Conservation (phyloP, 2,888 invertebrate genomes). For the Rhorus exstirpatorius region DNA sequence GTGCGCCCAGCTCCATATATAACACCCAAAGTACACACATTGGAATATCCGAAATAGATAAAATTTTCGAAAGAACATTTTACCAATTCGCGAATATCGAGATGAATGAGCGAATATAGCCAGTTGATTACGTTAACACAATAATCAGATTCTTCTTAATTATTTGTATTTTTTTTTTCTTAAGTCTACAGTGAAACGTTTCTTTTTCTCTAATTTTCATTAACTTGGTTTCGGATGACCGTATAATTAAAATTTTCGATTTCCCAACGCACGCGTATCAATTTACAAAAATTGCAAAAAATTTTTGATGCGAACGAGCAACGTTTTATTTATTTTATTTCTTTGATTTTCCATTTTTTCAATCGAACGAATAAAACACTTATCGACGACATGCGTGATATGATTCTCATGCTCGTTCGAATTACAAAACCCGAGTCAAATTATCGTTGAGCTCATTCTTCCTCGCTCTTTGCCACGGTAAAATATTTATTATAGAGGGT, state of each 20-base stretch:
- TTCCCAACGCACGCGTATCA: neutral
- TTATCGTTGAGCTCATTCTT: constrained; percentile 28
- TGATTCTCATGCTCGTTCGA: constrained; percentile 34
- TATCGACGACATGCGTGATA: constrained; percentile 1
- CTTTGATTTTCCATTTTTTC: neutral
- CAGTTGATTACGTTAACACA: too few species aligned
- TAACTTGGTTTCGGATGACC: neutral
- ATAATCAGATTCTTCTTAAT: too few species aligned
- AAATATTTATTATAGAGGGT: constrained; percentile 63
- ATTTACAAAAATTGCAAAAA: neutral
- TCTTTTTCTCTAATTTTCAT: neutral
- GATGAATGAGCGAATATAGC: too few species aligned
- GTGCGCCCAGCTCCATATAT: too few species aligned
- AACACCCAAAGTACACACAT: too few species aligned
- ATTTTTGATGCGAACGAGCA: neutral
- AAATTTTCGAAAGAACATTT: too few species aligned
- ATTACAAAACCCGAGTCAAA: constrained; percentile 39
- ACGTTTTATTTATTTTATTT: neutral
- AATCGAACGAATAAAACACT: neutral
- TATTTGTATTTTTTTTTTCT: too few species aligned
- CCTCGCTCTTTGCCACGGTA: neutral
- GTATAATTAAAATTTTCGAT: neutral
- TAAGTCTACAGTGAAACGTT: too few species aligned
- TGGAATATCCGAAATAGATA: too few species aligned
- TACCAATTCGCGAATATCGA: too few species aligned